Conservation (phyloP, 2,888 invertebrate species). For the Cephus runcator region DNA sequence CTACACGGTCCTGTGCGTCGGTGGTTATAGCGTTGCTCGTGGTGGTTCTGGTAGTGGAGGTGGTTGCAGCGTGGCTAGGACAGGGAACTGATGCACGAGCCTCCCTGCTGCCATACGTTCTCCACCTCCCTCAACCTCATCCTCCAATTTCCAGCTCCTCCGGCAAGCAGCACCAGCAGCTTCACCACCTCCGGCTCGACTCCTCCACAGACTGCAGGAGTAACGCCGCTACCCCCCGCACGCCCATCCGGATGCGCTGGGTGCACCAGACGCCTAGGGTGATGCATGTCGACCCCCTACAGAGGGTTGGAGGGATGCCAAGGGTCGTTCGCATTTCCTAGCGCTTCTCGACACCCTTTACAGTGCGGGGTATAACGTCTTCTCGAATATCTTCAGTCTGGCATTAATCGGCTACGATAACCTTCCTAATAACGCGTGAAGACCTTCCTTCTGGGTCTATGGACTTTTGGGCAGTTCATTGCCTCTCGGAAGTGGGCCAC, state of each 20-base stretch:
- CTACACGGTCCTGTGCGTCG: background rate
- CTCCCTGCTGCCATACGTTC: conserved; percentile 28
- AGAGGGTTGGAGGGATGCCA: conserved; percentile 48
- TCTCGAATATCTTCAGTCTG: background rate
- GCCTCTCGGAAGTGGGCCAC: background rate
- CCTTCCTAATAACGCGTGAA: background rate
- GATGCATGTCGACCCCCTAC: conserved; percentile 44
- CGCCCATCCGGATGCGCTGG: conserved; percentile 48
- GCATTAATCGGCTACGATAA: background rate
- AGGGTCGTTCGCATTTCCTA: conserved; percentile 43
- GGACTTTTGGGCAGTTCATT: background rate
- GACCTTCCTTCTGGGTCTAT: background rate
- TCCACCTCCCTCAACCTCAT: conserved; percentile 7
- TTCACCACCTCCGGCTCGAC: background rate
- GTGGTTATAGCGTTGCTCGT: background rate
- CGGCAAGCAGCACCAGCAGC: conserved; percentile 4
- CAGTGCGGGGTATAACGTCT: background rate
- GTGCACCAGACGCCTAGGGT: conserved; percentile 52
- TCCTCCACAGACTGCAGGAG: conserved; percentile 3
- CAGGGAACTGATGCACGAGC: conserved; percentile 47
- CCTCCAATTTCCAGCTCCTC: conserved; percentile 12
- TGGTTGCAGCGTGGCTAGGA: conserved; percentile 34
- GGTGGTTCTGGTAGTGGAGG: background rate
- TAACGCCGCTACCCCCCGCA: conserved; percentile 19
- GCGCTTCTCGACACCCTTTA: conserved; percentile 28